Evolutionary conservation across 1,140 invertebrate species (phyloP), one percentile per base, ranked within the genome.

Genomic region (Rhyacophila brunnea): DNA sequence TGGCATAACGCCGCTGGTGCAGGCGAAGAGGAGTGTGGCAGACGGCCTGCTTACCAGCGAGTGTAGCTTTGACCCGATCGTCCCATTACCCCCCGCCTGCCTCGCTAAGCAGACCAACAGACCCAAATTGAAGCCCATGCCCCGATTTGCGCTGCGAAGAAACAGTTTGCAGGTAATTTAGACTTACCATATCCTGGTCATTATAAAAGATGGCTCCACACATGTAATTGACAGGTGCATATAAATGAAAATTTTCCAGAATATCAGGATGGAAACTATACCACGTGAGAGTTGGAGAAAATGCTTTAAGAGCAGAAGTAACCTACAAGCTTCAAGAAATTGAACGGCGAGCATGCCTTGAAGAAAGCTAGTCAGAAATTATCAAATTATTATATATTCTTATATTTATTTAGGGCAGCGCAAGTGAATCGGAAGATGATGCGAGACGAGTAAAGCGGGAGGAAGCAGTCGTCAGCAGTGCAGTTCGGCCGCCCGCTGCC

Each of bases 401-500:
- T 46, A 4, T 40, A 40, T 6, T 40, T 40, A 40, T 40, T 11
- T 46, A 79, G 75, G 77, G 77, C 14, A 79, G 75, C 68, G 75
- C 77, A 1, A 78, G 75, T 62, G 77, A 79, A 56, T 77, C 77
- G 0, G 77, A 79, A 53, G 77, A 79, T 66, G 75, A 28, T 28
- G 28, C 32, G 2, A 50, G 19, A 35, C 28, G 46, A 20, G 46
- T 15, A 13, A 58, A 58, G 36, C 18, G 40, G 18, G 56, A 58
- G 10, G 56, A 58, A 32, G 18, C 9, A 15, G 20, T 18, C 6
- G 23, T n/a, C n/a, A 23, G 14, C 13, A n/a, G 4, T n/a, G 4
- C 20, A 13, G 7, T 44, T 7, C 49, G 40, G 19, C 32, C 49
- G 1, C n/a, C 44, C 2, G 32, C 34, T 5, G n/a, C 34, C 28